Conservation (phyloP, 2,797 vertebrate species). For the Lutjanus argentimaculatus region DNA sequence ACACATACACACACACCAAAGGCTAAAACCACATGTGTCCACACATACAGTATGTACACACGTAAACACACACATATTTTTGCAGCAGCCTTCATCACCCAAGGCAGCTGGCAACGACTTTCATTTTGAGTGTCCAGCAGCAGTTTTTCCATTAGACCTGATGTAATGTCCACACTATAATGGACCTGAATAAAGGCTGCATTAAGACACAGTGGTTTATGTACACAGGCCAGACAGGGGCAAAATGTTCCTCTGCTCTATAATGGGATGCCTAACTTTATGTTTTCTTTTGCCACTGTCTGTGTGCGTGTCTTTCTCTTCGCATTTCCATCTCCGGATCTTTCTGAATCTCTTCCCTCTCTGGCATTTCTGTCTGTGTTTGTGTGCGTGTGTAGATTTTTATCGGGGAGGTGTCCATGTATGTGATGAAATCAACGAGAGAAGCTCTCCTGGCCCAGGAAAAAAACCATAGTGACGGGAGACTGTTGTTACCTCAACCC, state of each 20-base stretch:
- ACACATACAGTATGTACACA: constrained; percentile 25
- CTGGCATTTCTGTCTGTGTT: neutral
- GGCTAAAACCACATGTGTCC: constrained; percentile 13
- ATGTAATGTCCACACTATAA: constrained; percentile 74
- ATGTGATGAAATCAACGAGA: constrained; percentile 96
- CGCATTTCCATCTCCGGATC: constrained; percentile 82
- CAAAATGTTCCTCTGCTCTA: constrained; percentile 34
- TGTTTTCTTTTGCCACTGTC: neutral
- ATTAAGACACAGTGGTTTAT: constrained; percentile 61
- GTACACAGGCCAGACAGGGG: constrained; percentile 42
- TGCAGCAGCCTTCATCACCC: constrained; percentile 43
- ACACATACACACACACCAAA: constrained; percentile 31
- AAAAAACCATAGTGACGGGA: constrained; percentile 97
- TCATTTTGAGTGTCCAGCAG: constrained; percentile 72
- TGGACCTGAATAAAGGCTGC: constrained; percentile 66
- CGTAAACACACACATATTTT: constrained; percentile 46
- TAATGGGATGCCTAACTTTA: constrained; percentile 28
- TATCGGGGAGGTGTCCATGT: constrained; percentile 97
- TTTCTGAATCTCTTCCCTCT: neutral
- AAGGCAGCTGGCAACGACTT: constrained; percentile 53
- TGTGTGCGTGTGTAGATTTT: constrained; percentile 88
- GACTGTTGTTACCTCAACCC: constrained; percentile 99
- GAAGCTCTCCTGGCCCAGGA: constrained; percentile 94
- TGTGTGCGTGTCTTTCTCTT: neutral
- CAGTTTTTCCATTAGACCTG: constrained; percentile 75